Conservation (phyloP, 2,888 invertebrate species). For the Tetramorium bicarinatum region DNA sequence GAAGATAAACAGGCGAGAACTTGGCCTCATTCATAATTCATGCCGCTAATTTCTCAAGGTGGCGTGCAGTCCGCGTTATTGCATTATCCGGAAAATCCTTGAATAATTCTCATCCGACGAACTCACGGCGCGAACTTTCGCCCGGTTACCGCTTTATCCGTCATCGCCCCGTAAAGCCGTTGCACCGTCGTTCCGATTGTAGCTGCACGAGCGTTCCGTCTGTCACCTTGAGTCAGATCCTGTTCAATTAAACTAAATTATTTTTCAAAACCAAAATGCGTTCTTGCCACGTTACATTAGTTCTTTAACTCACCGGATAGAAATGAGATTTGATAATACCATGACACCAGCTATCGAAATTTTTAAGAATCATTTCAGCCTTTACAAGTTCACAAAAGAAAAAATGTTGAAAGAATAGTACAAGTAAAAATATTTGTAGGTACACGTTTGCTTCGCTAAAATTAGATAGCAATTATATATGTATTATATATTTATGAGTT, state of each 20-base stretch:
- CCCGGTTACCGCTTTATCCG: conserved; percentile 57
- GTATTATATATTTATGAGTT: not conserved
- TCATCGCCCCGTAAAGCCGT: conserved; percentile 41
- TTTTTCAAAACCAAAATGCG: not conserved
- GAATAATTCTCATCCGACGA: conserved; percentile 74
- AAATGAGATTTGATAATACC: not conserved
- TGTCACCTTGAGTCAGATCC: not conserved
- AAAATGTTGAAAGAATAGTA: not conserved
- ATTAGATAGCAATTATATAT: not conserved
- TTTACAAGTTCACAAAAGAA: not conserved
- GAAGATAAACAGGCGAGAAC: conserved; percentile 75
- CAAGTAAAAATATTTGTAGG: not conserved
- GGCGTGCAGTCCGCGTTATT: conserved; percentile 71
- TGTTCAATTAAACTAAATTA: not conserved
- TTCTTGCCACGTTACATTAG: not conserved
- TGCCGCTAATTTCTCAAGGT: conserved; percentile 76
- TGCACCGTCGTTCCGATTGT: conserved; percentile 32
- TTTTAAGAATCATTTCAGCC: not conserved
- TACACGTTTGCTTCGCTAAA: not conserved
- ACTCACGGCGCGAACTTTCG: conserved; percentile 57
- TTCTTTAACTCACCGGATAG: not conserved
- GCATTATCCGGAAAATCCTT: conserved; percentile 76
- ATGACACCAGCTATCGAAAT: too few species aligned
- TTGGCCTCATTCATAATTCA: conserved; percentile 77
- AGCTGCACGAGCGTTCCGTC: not conserved